Evolutionary conservation across 1,140 invertebrate species (phyloP).

Genomic region (Plutomurus gul): DNA sequence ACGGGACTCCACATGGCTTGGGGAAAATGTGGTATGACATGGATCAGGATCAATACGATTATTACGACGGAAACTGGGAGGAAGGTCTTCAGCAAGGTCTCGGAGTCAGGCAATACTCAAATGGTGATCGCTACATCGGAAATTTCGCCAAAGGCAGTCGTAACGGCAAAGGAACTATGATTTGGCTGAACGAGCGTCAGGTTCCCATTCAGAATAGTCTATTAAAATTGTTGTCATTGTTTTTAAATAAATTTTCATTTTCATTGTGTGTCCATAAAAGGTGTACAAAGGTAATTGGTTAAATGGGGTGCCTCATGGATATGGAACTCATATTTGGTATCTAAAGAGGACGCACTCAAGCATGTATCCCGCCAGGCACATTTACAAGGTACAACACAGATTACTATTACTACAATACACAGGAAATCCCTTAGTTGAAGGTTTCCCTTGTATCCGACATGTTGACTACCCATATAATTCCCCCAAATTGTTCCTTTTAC

Average conservation of each 20-base stretch:
- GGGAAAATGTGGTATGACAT: conserved; percentile 64
- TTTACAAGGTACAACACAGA: conserved; percentile 41
- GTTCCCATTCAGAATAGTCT: conserved; percentile 2
- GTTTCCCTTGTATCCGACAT: too few species aligned
- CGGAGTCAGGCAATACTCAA: conserved; percentile 51
- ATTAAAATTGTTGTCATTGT: not conserved
- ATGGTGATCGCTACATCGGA: conserved; percentile 69
- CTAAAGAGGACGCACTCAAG: not conserved
- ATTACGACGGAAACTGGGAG: conserved; percentile 56
- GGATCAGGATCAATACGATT: conserved; percentile 33
- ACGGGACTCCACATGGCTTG: conserved; percentile 80
- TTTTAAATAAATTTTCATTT: not conserved
- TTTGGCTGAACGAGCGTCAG: conserved; percentile 42
- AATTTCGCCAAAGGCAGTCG: conserved; percentile 82
- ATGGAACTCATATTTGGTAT: conserved; percentile 49
- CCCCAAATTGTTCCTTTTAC: too few species aligned
- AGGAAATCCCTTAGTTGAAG: too few species aligned
- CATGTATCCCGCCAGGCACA: conserved; percentile 34
- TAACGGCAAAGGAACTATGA: conserved; percentile 77
- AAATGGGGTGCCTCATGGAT: conserved; percentile 39
- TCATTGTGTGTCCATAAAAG: too few species aligned
- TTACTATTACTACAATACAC: too few species aligned
- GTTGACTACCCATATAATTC: too few species aligned
- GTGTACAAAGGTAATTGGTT: conserved; percentile 48
- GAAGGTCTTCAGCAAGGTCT: conserved; percentile 30